Base-by-base conservation (phyloP, 2,888 invertebrate genomes). In the Ditylenchus weischeri region DNA sequence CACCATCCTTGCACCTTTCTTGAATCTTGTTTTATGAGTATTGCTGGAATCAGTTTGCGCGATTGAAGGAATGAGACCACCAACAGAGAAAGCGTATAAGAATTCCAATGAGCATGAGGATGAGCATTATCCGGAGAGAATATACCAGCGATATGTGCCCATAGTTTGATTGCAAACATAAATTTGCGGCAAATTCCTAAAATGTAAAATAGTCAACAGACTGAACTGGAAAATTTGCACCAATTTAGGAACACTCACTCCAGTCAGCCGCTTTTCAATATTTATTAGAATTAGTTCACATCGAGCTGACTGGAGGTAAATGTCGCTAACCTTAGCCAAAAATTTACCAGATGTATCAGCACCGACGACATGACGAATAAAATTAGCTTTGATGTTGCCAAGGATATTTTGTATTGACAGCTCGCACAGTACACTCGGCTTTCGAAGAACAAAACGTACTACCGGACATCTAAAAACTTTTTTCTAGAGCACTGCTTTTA, bases 61-160 rank as follows among this genome's bases (percentile, higher is more conserved):
- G 65, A 54, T 58, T 73, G 73, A 38, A 75, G 63, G 48, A 65
- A 73, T 18, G 64, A 50, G 48, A 76, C 29, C 48, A 61, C 48
- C n/a, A 75, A 48, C 23, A 73, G 54, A 0, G 74, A 76, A 49
- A 74, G 57, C 54, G 69, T 61, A 47, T 77, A 74, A 21, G 75
- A 72, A 50, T 71, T 76, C 65, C 72, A 75, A 50, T 51, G n/a
- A 5, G 57, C 62, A 2, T 35, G 50, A 38, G 69, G 71, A n/a
- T 65, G 49, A 13, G 48, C 59, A 57, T 38, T 57, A 10, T 36
- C 59, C 36, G 36, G 19, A 29, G 49, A 62, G 57, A 76, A 74
- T 35, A 74, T 57, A 15, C 57, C 63, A 60, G 68, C 47, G 38
- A 47, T 63, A 13, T 60, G 51, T n/a, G 76, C 76, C 74, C 74